Evolutionary conservation across 2,113 vertebrate species (phyloP), one percentile per base, ranked within the genome.

Genomic region (Myiozetetes cayanensis): DNA sequence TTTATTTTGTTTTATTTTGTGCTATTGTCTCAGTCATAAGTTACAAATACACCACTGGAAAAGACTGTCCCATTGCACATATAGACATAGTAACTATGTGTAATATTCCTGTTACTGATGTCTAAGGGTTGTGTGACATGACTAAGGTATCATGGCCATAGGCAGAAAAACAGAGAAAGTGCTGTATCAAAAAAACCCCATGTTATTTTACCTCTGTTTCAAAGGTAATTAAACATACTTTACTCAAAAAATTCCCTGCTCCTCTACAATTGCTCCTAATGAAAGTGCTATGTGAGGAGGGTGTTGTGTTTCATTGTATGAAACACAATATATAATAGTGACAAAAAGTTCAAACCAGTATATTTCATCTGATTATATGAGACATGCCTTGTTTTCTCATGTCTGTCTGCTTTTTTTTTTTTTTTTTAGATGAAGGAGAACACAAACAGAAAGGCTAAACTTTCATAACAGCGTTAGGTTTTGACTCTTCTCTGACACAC

Each of bases 101-200:
- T 12, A 41, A 50, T 79, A 63, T 44, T 21, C 23, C 30, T 59
- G 14, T 31, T 70, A 89, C 67, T 47, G 55, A 67, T 67, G 43
- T 95, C 37, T 76, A 10, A 50, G 85, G 30, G 37, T 52, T 53
- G 17, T 14, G 4, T 46, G 37, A 55, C 39, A 41, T 37, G 12
- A 50, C 52, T 88, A 61, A 55, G 49, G 33, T 87, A 24, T 19
- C 55, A 56, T 56, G 35, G 21, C 53, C 50, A 66, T 43, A 75
- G 68, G 55, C 21, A 2, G 6, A 75, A 14, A 58, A 61, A 15
- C 76, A 96, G 87, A 95, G 50, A 44, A 89, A 92, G 33, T 85
- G 25, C 3, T 80, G 63, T 58, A 59, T 1, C 20, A 55, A 55
- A 72, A 58, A 7, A 14, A 3, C 4, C 0, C 6, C 4, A 18